Evolutionary conservation across 1,140 invertebrate species (phyloP).

Genomic region (Babylonia areolata): DNA sequence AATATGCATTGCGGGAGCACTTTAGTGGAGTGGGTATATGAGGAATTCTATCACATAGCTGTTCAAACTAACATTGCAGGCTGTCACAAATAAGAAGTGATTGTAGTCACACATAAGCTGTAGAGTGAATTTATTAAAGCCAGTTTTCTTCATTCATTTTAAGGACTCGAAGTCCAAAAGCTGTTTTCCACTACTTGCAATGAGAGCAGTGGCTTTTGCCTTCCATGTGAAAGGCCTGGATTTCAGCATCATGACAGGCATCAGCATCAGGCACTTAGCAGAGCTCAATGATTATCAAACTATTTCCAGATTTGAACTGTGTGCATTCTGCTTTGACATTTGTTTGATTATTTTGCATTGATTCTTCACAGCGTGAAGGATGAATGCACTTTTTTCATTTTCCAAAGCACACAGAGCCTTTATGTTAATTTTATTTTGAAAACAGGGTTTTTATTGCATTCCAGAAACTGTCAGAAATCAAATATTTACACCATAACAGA

Average conservation of each 20-base stretch:
- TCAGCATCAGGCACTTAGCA: neutral
- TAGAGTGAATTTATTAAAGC: too few species aligned
- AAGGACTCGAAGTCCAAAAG: too few species aligned
- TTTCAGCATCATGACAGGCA: neutral
- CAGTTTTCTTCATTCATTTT: too few species aligned
- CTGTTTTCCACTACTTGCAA: neutral
- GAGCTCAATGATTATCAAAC: neutral
- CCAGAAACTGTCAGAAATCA: neutral
- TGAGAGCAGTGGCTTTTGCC: neutral
- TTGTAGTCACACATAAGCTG: too few species aligned
- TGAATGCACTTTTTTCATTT: too few species aligned
- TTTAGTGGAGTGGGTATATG: too few species aligned
- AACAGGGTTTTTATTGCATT: neutral
- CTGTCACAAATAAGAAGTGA: too few species aligned
- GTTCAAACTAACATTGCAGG: too few species aligned
- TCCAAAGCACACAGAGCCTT: too few species aligned
- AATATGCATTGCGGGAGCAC: too few species aligned
- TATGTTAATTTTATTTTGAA: neutral
- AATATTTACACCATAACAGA: neutral
- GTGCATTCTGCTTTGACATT: neutral
- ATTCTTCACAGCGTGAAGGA: too few species aligned
- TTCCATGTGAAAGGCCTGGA: neutral
- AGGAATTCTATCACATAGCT: too few species aligned
- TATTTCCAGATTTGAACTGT: neutral
- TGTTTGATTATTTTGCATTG: neutral